A percentile compares a stretch with the other conserved stretches of the same genome.
These are phyloP conservation scores for Nothoprocta perdicaria DNA, from an alignment of 2,113 vertebrate genomes.

Conservation along the genomic window DNA sequence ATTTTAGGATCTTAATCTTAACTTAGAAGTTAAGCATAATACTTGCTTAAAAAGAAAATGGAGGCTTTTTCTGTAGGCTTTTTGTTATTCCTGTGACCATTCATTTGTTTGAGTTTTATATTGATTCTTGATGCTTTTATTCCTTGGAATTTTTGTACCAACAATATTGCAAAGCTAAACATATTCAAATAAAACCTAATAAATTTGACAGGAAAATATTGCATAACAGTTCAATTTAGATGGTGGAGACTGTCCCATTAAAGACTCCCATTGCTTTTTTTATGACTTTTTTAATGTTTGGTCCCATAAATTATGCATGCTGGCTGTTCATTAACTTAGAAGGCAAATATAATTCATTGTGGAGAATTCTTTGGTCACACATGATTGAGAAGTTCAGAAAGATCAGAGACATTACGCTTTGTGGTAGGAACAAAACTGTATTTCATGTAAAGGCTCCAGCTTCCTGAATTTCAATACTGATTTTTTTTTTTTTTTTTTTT, in stretches of 20 bases:
- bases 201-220: constrained; percentile 68
- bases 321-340: constrained; percentile 77
- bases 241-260: constrained; percentile 53
- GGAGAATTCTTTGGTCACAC: constrained; percentile 74
- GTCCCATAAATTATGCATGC: constrained; percentile 75
- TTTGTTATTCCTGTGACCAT: neutral
- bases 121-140: constrained; percentile 25
- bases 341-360: constrained; percentile 75
- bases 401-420: constrained; percentile 68
- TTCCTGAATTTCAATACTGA: constrained; percentile 58
- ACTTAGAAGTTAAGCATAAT: neutral
- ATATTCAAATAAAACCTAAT: constrained; percentile 69
- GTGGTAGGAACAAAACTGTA: constrained; percentile 55
- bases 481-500: neutral
- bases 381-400: constrained; percentile 69
- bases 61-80: neutral
- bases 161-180: neutral
- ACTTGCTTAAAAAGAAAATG: neutral
- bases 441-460: constrained; percentile 56
- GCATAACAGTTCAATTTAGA: constrained; percentile 18
- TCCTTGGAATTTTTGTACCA: constrained; percentile 29
- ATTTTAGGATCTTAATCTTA: neutral
- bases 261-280: constrained; percentile 68
- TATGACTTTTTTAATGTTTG: constrained; percentile 38
- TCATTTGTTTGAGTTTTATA: constrained; percentile 17